phyloP scores from a whole-genome alignment of 2,113 vertebrate species.

The Eurystomus gularis region DNA sequence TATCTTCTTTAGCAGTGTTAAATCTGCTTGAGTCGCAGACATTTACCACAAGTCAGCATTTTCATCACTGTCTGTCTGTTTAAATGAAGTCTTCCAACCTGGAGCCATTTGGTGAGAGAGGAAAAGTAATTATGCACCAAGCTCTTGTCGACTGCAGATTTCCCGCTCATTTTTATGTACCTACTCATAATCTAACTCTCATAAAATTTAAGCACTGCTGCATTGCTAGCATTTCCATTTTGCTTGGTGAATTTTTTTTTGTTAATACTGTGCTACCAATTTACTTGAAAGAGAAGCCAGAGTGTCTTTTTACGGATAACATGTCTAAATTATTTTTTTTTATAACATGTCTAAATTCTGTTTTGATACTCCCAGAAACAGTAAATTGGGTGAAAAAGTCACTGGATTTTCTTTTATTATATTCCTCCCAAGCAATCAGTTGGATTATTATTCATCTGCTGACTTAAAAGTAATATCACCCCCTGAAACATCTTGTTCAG shows the following conservation, averaged over 20 bases:
- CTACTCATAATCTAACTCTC: constrained; percentile 66
- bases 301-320: constrained; percentile 14
- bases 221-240: constrained; percentile 66
- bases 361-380: neutral
- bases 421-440: constrained; percentile 18
- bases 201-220: constrained; percentile 71
- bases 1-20: neutral
- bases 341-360: constrained; percentile 20
- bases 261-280: constrained; percentile 37
- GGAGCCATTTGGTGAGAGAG: constrained; percentile 47
- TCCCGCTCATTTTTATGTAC: constrained; percentile 65
- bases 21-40: constrained; percentile 10
- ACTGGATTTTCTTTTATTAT: neutral
- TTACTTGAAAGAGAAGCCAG: constrained; percentile 53
- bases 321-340: neutral
- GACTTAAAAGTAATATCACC: constrained; percentile 50
- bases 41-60: constrained; percentile 49
- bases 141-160: constrained; percentile 55
- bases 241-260: constrained; percentile 47
- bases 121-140: constrained; percentile 52
- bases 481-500: constrained; percentile 48
- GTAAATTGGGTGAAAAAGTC: constrained; percentile 31
- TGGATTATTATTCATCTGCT: constrained; percentile 53
- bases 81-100: constrained; percentile 50
- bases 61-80: constrained; percentile 60